Base-by-base conservation (phyloP, 2,888 invertebrate genomes). In the Dorcus parallelipipedus region DNA sequence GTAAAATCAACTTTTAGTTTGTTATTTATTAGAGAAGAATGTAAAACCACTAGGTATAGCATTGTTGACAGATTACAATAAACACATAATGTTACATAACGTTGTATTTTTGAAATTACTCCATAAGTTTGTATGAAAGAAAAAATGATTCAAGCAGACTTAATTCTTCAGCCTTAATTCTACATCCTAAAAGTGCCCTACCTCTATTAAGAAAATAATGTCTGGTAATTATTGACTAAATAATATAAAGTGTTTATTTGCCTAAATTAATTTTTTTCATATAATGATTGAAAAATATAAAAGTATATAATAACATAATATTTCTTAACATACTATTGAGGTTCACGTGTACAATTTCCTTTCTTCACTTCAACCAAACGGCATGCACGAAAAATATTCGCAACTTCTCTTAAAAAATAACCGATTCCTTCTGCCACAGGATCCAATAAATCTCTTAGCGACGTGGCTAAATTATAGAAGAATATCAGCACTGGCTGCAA, bases 401-500 rank as follows among this genome's bases (percentile, higher is more conserved):
- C 77, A 38, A 81, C 55, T 71, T 83, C 82, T 14, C 78, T 73
- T 6, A 81, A 58, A 64, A 82, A 84, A 62, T 80, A 81, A 0
- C 83, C 83, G 20, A 86, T 51, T 0, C 81, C 81, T 65, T 83
- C 81, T 0, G 86, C 83, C 10, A 87, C 69, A 0, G 87, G 87
- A 58, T 84, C 82, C 69, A 85, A 81, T 60, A 87, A 81, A 72
- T 85, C 86, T 23, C 86, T 80, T 33, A 85, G 42, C 1, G 86
- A 88, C 2, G 84, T 83, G 23, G 82, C 78, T 39, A 84, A 76
- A 70, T 87, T 87, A 64, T 83, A 85, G 8, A 83, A 65, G 66
- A 87, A 82, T 69, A 88, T 88, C 64, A 90, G 74, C 39, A 84
- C 75, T 10, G 91, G 90, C 70, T 88, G 90, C 62, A 89, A 73